Base-by-base conservation (phyloP, 2,888 invertebrate species). In the Heteropelma amictum region DNA sequence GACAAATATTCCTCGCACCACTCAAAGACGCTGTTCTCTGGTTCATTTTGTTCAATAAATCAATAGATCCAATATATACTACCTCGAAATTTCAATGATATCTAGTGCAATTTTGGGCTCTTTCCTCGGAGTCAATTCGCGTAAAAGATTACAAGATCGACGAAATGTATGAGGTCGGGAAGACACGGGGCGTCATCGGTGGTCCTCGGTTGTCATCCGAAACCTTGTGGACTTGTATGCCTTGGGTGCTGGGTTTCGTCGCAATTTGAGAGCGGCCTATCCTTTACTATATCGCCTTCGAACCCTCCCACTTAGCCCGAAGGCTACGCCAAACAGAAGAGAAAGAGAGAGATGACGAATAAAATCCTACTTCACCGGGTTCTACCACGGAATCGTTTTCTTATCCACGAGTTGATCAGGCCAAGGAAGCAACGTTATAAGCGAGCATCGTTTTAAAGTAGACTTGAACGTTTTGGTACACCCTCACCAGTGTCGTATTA, bases 171-270 rank as follows among this genome's bases (percentile, higher is more conserved):
- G 58, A 63, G 64, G 60, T 56, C 63, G 67, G 54, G 71, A 68
- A 47, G 51, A 72, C 65, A 65, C 58, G 61, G 60, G 79, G 81
- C 88, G 80, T 83, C 88, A 87, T 87, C 87, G 89, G 89, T 89
- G 89, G 89, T 89, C 89, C 77, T 45, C 81, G 77, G 80, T 79
- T 84, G 88, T 87, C 83, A 89, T 81, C 83, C 83, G 89, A 89
- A 88, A 88, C 88, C 84, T 81, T 77, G 78, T 81, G 82, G 64
- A 75, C 63, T 77, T 72, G 64, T 49, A 82, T 80, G 80, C 81
- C 76, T 79, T 67, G 61, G 87, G 89, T 89, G 89, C 88, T 82
- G 75, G 87, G 86, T 89, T 88, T 87, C 88, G 85, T 84, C 83
- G 88, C 88, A 89, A 88, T 88, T 88, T 86, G 89, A 89, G 88